Evolutionary conservation across 2,113 vertebrate species (phyloP).

Genomic region (Picathartes gymnocephalus): DNA sequence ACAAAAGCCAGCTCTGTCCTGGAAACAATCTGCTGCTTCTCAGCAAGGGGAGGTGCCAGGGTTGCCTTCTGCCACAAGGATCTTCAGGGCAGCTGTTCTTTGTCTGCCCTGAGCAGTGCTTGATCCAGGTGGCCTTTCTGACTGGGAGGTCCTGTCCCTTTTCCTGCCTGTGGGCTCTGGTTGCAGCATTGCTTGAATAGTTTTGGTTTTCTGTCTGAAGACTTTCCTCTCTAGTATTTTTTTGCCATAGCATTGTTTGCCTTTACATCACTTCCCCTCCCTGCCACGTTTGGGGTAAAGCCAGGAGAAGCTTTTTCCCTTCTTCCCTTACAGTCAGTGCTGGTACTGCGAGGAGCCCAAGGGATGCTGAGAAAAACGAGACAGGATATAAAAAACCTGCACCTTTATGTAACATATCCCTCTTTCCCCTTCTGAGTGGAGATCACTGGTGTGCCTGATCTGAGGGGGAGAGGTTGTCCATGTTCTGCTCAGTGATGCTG

Average conservation of each 20-base stretch:
- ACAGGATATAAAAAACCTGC: background rate
- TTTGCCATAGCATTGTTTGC: background rate
- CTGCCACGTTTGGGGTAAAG: background rate
- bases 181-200: background rate
- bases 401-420: background rate
- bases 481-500: background rate
- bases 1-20: background rate
- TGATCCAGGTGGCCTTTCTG: background rate
- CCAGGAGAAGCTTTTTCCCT: background rate
- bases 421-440: background rate
- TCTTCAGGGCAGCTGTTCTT: background rate
- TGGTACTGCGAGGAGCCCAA: background rate
- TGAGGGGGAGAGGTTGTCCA: background rate
- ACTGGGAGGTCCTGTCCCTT: background rate
- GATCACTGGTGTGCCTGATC: background rate
- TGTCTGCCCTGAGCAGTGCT: background rate
- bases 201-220: background rate
- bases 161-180: background rate
- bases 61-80: background rate
- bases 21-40: background rate
- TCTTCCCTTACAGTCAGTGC: background rate
- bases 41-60: background rate
- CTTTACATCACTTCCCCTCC: background rate
- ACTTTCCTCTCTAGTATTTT: background rate
- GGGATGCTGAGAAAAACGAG: background rate